A percentile compares a stretch with the other conserved stretches of the same genome.
Conservation (phyloP, 1,140 invertebrate genomes). For the Papilio polyxenes region DNA sequence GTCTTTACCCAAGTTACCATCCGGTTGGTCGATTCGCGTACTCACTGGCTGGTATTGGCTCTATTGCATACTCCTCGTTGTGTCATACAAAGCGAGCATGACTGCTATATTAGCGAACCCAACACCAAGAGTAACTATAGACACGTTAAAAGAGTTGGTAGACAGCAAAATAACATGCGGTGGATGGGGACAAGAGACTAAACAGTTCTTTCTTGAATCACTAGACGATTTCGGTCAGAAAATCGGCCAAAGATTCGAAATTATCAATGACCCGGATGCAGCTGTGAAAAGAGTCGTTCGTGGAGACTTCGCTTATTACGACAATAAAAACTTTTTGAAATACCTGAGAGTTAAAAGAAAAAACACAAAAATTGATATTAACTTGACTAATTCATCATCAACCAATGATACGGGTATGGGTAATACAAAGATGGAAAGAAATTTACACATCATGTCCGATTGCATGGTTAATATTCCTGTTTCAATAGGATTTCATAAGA, state of each 20-base stretch:
- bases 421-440: conserved; percentile 70
- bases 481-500: conserved; percentile 89
- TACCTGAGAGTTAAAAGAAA: conserved; percentile 83
- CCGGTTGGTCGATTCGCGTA: conserved; percentile 88
- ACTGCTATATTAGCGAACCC: conserved; percentile 91
- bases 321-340: conserved; percentile 87
- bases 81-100: conserved; percentile 90
- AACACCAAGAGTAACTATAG: conserved; percentile 87
- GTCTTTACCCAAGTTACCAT: conserved; percentile 87
- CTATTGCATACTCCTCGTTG: conserved; percentile 88
- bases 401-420: conserved; percentile 50
- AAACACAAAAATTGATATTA: conserved; percentile 50
- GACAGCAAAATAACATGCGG: conserved; percentile 83
- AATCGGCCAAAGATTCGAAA: conserved; percentile 85
- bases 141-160: conserved; percentile 85
- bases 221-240: conserved; percentile 83
- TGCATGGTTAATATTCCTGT: conserved; percentile 91
- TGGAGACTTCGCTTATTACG: conserved; percentile 89
- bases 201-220: conserved; percentile 85
- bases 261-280: conserved; percentile 81
- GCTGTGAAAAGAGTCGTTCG: conserved; percentile 84
- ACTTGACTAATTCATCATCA: conserved; percentile 50
- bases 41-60: conserved; percentile 93
- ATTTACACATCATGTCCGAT: conserved; percentile 89
- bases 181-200: conserved; percentile 86